A percentile compares a stretch with the other conserved stretches of the same genome.
Conservation (phyloP, 2,797 vertebrate species). For the Molossus alvarezi region DNA sequence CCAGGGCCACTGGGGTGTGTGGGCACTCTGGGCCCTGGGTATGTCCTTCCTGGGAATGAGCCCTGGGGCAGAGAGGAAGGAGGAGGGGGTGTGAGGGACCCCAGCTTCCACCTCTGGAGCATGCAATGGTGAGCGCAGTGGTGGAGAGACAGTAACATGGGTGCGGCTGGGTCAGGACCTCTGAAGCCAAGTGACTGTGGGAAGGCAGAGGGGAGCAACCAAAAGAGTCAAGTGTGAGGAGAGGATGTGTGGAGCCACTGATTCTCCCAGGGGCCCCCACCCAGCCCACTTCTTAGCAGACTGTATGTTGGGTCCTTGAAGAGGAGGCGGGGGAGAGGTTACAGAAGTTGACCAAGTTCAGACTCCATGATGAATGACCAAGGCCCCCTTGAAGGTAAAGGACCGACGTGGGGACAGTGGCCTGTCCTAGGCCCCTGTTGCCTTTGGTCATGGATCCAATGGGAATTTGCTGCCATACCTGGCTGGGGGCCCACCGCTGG, state of each 20-base stretch:
- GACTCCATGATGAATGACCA: neutral
- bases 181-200: too few species aligned
- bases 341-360: neutral
- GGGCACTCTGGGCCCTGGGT: neutral
- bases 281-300: too few species aligned
- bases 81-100: neutral
- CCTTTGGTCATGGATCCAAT: neutral
- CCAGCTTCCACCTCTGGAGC: accelerated
- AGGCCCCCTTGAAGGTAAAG: neutral
- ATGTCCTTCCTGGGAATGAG: neutral
- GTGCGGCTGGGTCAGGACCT: neutral
- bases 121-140: accelerated
- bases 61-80: neutral
- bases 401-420: accelerated
- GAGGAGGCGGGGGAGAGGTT: neutral
- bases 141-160: neutral
- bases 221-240: neutral
- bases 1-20: neutral
- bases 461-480: neutral
- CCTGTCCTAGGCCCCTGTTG: too few species aligned
- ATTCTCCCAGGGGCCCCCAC: too few species aligned
- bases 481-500: neutral
- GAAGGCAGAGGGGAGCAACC: too few species aligned
- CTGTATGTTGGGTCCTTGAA: neutral
- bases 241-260: neutral